phyloP scores from a whole-genome alignment of 2,888 invertebrate genomes.

The Lasioglossum pauxillum region DNA sequence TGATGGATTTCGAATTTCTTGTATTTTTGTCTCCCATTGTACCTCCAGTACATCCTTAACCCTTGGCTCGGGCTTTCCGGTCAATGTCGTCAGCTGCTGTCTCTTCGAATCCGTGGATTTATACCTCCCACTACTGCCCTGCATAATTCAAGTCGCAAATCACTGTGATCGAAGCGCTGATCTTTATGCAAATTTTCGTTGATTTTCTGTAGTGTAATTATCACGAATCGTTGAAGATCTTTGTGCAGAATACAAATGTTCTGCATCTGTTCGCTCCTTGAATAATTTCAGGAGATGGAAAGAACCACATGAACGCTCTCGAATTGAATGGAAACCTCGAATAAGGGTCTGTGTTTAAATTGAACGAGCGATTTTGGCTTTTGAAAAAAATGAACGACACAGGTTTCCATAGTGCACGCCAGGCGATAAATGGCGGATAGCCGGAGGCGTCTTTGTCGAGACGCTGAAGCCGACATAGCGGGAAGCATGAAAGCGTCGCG shows the following conservation, averaged over 20 bases:
- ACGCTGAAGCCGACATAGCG: constrained; percentile 44
- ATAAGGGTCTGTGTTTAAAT: background rate
- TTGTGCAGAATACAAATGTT: too few relatives aligned
- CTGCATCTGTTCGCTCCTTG: too few relatives aligned
- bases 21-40: too few relatives aligned
- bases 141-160: background rate
- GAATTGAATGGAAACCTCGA: too few relatives aligned
- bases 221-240: too few relatives aligned
- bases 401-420: background rate
- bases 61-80: background rate
- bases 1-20: too few relatives aligned
- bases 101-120: background rate
- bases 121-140: background rate
- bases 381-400: background rate
- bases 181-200: too few relatives aligned
- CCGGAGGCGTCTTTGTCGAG: constrained; percentile 48
- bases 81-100: background rate
- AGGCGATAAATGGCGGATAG: constrained; percentile 33
- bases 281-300: too few relatives aligned
- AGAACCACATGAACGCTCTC: too few relatives aligned
- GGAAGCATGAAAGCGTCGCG: constrained; percentile 44
- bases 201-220: too few relatives aligned
- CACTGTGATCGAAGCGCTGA: background rate
- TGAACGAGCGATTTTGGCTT: background rate
- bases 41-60: too few relatives aligned